Base-by-base conservation (phyloP, 2,113 vertebrate species). In the Sebastes schlegelii region DNA sequence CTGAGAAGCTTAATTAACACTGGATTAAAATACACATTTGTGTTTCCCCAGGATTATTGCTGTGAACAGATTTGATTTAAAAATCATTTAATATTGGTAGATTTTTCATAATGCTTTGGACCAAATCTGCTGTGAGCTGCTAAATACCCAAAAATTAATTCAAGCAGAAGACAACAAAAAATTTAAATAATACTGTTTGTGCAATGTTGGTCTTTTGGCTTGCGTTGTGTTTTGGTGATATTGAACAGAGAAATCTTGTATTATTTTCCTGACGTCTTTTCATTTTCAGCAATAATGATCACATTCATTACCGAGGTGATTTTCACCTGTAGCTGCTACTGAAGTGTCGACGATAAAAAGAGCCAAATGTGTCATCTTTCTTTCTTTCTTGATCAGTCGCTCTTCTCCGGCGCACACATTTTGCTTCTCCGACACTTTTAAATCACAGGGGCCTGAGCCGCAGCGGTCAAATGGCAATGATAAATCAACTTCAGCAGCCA, bases 401-500 rank as follows among this genome's bases (percentile, higher is more conserved):
- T 46, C 57, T 79, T 54, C 60, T 65, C 21, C 66, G 62, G 54
- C 17, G 11, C 75, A 48, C 66, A 52, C 10, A 65, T 74, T 60
- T 55, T 14, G 8, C 43, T 48, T 70, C 65, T 60, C 46, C 13
- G 4, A 67, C 17, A 54, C 8, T 46, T 34, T 65, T 85, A 77
- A 82, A 83, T 79, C 82, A 43, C 43, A 63, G 64, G 57, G 1
- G 12, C 65, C 54, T 43, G 60, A 62, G 43, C 71, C 1, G 6
- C 70, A 74, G 64, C 54, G 21, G 26, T 83, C 75, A 77, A 34
- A 54, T 62, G 55, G 74, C 55, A 26, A 54, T 66, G 54, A 89
- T 83, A 63, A 80, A 88, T 85, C 10, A 67, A 11, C 23, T 57
- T 82, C n/a, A 62, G 55, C 57, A 49, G 61, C 74, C 43, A 65